These are phyloP conservation scores for Euplagia quadripunctaria DNA, from an alignment of 2,888 invertebrate species.

Conservation along the genomic window DNA sequence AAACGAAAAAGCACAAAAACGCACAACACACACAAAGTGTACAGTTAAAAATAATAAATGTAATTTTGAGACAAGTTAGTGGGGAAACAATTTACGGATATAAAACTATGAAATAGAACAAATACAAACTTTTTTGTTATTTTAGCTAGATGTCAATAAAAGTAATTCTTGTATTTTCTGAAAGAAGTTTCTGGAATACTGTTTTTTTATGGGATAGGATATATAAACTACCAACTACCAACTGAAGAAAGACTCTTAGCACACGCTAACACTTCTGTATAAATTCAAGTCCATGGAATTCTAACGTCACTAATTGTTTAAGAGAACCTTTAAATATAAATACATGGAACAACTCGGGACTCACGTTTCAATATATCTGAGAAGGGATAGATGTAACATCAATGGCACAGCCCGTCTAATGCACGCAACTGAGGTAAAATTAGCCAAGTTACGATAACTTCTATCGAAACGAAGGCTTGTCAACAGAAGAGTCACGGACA, in stretches of 20 bases:
- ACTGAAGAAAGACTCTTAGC: too few species aligned
- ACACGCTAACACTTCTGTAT: too few species aligned
- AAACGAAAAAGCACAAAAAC: too few species aligned
- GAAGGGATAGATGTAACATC: constrained; percentile 46
- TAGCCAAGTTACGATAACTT: constrained; percentile 77
- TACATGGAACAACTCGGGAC: constrained; percentile 11
- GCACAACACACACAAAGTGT: too few species aligned
- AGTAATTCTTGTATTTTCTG: neutral
- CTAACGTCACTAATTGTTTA: neutral
- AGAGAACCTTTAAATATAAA: neutral
- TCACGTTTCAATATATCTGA: constrained; percentile 57
- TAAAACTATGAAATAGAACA: too few species aligned
- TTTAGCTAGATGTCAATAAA: neutral
- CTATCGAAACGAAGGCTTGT: constrained; percentile 60
- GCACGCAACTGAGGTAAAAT: constrained; percentile 68
- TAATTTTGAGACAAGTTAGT: too few species aligned
- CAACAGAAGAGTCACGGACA: constrained; percentile 59
- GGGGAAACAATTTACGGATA: too few species aligned
- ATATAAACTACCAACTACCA: too few species aligned
- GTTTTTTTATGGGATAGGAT: neutral
- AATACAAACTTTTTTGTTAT: too few species aligned
- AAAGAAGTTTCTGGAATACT: neutral
- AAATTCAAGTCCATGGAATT: neutral
- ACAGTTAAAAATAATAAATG: too few species aligned
- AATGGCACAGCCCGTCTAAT: constrained; percentile 59